A percentile compares a stretch with the other conserved stretches of the same genome.
These are phyloP conservation scores for Machimus atricapillus DNA, from an alignment of 2,888 invertebrate species.

Conservation along the genomic window DNA sequence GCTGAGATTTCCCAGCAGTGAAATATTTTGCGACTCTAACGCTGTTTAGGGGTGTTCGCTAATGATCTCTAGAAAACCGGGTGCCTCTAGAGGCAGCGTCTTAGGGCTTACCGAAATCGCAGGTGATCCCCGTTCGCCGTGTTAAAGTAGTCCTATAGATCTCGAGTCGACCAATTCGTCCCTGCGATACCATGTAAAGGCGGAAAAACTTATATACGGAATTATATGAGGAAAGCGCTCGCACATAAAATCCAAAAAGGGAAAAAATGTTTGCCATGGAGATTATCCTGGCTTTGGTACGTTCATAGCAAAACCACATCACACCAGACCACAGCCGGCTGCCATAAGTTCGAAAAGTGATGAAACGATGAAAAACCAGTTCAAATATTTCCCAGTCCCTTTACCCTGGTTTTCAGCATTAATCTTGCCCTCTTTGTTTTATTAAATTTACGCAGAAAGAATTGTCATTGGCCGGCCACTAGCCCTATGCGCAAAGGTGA, in stretches of 20 bases:
- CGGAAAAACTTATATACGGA: constrained; percentile 17
- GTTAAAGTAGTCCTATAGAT: neutral
- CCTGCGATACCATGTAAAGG: neutral
- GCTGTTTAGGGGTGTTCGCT: neutral
- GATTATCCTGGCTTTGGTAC: constrained; percentile 20
- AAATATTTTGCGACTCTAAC: neutral
- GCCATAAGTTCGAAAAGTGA: neutral
- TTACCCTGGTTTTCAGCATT: neutral
- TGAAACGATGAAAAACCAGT: constrained; percentile 1
- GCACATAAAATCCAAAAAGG: neutral
- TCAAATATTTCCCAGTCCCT: neutral
- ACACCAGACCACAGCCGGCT: neutral
- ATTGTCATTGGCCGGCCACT: neutral
- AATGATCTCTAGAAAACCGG: neutral
- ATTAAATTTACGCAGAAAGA: neutral
- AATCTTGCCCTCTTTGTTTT: neutral
- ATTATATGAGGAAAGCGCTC: neutral
- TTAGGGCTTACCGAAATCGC: neutral
- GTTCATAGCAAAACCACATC: neutral
- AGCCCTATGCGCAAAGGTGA: neutral
- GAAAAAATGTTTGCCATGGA: constrained; percentile 11
- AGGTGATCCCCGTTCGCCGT: neutral
- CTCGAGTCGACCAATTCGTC: neutral
- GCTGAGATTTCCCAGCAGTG: neutral
- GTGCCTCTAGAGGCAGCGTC: neutral